Percentiles rank a stretch among this genome's conserved stretches.
phyloP scores from a whole-genome alignment of 2,888 invertebrate species.

The Trachelus troglodyta region DNA sequence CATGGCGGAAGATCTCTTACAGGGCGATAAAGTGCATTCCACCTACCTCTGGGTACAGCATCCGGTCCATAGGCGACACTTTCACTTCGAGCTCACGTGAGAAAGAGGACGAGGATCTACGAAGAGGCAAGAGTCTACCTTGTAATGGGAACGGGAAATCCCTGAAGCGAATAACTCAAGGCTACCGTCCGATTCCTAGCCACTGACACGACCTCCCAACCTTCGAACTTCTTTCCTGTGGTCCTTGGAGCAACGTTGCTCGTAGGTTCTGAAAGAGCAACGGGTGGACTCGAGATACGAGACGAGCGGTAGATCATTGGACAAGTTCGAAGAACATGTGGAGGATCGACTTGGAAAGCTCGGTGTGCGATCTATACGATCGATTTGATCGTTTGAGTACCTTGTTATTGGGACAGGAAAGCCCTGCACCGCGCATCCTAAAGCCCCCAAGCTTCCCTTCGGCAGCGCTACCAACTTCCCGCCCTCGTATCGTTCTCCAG shows the following conservation, averaged over 20 bases:
- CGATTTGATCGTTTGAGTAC: constrained; percentile 72
- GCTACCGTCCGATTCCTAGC: constrained; percentile 63
- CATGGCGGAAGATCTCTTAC: not conserved
- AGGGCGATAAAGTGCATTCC: not conserved
- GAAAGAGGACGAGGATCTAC: not conserved
- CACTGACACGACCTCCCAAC: constrained; percentile 67
- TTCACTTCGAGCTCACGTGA: not conserved
- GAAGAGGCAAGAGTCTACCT: constrained; percentile 69
- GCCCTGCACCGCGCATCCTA: constrained; percentile 77
- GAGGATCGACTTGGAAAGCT: too few species aligned
- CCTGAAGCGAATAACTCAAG: constrained; percentile 80
- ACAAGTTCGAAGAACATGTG: too few species aligned
- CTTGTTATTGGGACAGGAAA: constrained; percentile 76
- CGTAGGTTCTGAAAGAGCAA: constrained; percentile 73
- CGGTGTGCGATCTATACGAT: too few species aligned
- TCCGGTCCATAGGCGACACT: not conserved
- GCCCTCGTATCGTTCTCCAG: constrained; percentile 73
- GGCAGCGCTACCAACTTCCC: constrained; percentile 72
- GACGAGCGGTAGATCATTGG: not conserved
- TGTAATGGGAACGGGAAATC: constrained; percentile 79
- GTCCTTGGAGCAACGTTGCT: constrained; percentile 74
- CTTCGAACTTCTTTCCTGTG: constrained; percentile 68
- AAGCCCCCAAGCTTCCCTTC: constrained; percentile 69
- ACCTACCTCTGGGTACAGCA: not conserved
- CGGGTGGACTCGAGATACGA: constrained; percentile 4